phyloP scores from a whole-genome alignment of 2,797 vertebrate genomes.

The Oryzias sinensis region DNA sequence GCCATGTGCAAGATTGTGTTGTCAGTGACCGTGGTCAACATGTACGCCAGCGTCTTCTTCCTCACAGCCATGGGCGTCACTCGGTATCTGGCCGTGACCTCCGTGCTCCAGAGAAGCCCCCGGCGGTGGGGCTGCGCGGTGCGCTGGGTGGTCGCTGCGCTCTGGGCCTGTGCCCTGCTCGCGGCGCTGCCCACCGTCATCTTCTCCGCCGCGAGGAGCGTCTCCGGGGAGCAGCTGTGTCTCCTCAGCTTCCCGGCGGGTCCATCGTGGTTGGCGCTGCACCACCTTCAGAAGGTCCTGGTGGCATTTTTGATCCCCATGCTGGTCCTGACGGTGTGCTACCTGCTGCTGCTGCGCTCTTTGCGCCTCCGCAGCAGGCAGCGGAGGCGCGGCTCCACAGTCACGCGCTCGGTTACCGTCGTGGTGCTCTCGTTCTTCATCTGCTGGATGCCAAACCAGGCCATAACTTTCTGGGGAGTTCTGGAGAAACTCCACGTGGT shows the following conservation, averaged over 20 bases:
- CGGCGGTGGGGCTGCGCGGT: conserved; percentile 59
- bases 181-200: conserved; percentile 67
- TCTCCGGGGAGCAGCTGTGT: conserved; percentile 71
- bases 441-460: conserved; percentile 74
- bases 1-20: conserved; percentile 13
- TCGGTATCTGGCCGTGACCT: conserved; percentile 75
- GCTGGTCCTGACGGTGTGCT: conserved; percentile 72
- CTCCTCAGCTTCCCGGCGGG: conserved; percentile 70
- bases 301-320: conserved; percentile 75
- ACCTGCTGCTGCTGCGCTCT: conserved; percentile 67
- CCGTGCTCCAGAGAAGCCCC: conserved; percentile 67
- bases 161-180: conserved; percentile 68
- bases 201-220: conserved; percentile 60
- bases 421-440: conserved; percentile 73
- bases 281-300: conserved; percentile 76
- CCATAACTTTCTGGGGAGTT: conserved; percentile 75
- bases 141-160: conserved; percentile 65
- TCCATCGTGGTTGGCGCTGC: conserved; percentile 66
- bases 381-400: conserved; percentile 62
- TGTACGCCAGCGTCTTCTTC: conserved; percentile 60
- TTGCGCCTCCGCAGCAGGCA: conserved; percentile 69
- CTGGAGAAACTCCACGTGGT: conserved; percentile 73
- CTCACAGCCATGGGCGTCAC: conserved; percentile 79
- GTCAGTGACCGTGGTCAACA: too few species aligned
- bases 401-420: conserved; percentile 74